Base-by-base conservation (phyloP, 2,888 invertebrate genomes). In the Philereme transversata region DNA sequence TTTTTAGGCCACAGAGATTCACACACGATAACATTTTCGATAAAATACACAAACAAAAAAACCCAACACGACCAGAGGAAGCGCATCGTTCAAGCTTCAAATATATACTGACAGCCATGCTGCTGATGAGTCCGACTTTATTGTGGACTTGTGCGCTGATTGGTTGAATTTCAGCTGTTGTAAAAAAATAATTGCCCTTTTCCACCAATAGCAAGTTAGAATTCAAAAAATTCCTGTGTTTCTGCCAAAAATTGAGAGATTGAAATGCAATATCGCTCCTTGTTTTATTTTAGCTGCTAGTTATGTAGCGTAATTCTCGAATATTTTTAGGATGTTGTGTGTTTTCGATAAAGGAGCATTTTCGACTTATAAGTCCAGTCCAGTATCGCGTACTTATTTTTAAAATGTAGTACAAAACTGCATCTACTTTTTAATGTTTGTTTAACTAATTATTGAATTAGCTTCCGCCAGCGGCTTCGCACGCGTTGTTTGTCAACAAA, bases 71-170 rank as follows among this genome's bases (percentile, higher is more conserved):
- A 95, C 94, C 95, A 95, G 95, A 96, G 96, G 96, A 95, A 95
- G 94, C 94, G 94, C 96, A 96, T 96, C 94, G 94, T 95, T 91
- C 94, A 94, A 95, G 94, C 94, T 95, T 96, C 96, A 97, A 96
- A 97, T 98, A 96, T 98, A 98, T 98, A 98, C 97, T 98, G 97
- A 96, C 97, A 96, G 97, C 97, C 97, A 97, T 97, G 95, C 96
- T 96, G 96, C 94, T 94, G 94, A 94, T 94, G 95, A 95, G 95
- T 94, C 95, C 94, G 95, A 95, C 95, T 96, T 96, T 96, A 95
- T 95, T 94, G 94, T 94, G 93, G 93, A 92, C 93, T 93, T 93
- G 92, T 79, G 77, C 88, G 92, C 93, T 90, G 93, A 95, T 95
- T 95, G 95, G 95, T 87, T 79, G 82, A 86, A 82, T 78, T 66